Percentiles rank a stretch among this genome's conserved stretches.
These are phyloP conservation scores for Chloroclysta siterata DNA, from an alignment of 2,888 invertebrate species.

Conservation along the genomic window DNA sequence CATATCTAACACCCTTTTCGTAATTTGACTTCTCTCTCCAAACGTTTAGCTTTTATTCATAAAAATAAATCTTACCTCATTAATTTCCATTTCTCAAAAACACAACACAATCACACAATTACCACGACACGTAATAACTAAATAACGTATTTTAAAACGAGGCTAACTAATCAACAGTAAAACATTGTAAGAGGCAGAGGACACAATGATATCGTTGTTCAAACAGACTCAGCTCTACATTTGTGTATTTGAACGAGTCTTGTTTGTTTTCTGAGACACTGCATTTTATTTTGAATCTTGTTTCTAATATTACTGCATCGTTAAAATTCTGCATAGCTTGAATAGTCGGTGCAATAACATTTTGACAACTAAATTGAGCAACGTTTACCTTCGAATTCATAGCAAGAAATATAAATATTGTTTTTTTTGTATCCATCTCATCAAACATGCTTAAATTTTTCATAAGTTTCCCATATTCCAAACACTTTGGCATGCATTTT, in stretches of 20 bases:
- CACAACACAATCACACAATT: constrained; percentile 24
- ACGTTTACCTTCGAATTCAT: too few species aligned
- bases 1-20: too few species aligned
- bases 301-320: not conserved
- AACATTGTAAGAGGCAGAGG: constrained; percentile 11
- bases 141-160: constrained; percentile 6
- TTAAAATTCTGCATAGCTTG: too few species aligned
- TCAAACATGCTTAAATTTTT: too few species aligned
- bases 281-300: constrained; percentile 12
- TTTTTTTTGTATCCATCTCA: too few species aligned
- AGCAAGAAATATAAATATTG: too few species aligned
- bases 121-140: constrained; percentile 12
- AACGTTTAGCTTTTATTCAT: too few species aligned
- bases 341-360: too few species aligned
- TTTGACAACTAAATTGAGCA: too few species aligned
- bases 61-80: constrained; percentile 21
- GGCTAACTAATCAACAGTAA: constrained; percentile 6
- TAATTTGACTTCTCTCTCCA: too few species aligned
- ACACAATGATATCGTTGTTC: constrained; percentile 21
- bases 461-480: too few species aligned
- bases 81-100: constrained; percentile 24
- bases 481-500: too few species aligned
- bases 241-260: constrained; percentile 12
- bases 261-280: constrained; percentile 18
- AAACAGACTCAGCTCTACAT: constrained; percentile 17